phyloP scores from a whole-genome alignment of 2,888 invertebrate species.

The Andrena bicolor region DNA sequence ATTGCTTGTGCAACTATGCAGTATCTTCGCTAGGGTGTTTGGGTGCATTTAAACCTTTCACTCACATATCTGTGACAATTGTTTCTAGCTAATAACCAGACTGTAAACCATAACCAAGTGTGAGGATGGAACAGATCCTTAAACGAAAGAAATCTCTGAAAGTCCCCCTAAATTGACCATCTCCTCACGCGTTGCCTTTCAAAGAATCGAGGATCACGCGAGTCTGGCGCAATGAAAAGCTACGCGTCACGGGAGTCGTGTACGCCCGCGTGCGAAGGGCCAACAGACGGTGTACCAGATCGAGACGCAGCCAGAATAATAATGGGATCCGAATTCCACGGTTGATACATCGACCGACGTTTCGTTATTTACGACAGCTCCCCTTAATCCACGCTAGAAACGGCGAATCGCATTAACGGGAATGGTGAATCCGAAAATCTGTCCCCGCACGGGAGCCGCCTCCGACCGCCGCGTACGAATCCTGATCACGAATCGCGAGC shows the following conservation, averaged over 20 bases:
- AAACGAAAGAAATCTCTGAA: background rate
- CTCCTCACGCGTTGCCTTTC: background rate
- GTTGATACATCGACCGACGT: slow-evolving; percentile 81
- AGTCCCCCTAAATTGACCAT: background rate
- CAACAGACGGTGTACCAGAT: slow-evolving; percentile 66
- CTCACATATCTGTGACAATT: no score
- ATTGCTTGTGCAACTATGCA: no score
- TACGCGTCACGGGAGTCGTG: slow-evolving; percentile 50
- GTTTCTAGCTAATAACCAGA: no score
- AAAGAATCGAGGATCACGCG: slow-evolving; percentile 38
- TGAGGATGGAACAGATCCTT: background rate
- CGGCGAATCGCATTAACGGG: slow-evolving; percentile 71
- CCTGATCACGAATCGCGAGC: slow-evolving; percentile 64
- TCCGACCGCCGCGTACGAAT: slow-evolving; percentile 51
- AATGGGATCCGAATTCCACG: slow-evolving; percentile 79
- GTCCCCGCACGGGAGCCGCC: slow-evolving; percentile 45
- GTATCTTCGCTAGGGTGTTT: no score
- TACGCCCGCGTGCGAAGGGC: slow-evolving; percentile 62
- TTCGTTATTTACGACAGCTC: slow-evolving; percentile 80
- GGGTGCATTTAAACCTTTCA: no score
- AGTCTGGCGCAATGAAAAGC: slow-evolving; percentile 55
- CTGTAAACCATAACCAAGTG: no score
- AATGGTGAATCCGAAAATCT: slow-evolving; percentile 62
- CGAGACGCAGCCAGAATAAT: slow-evolving; percentile 76
- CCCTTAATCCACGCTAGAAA: slow-evolving; percentile 76